Base-by-base conservation (phyloP, 2,797 vertebrate species). In the Mormyrops boulengeri region DNA sequence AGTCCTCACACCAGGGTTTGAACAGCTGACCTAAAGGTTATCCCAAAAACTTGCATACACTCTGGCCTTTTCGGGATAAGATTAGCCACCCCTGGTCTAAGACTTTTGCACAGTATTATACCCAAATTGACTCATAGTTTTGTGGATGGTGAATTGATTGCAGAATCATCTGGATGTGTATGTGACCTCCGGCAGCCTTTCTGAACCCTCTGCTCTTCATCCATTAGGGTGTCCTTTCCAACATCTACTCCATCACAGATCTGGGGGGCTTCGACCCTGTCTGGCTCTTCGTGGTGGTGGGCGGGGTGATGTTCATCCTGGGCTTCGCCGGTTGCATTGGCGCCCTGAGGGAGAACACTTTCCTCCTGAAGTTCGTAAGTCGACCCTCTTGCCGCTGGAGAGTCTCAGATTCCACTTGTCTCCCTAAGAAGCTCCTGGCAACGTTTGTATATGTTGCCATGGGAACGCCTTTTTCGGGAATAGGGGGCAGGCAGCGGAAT, bases 161-260 rank as follows among this genome's bases (percentile, higher is more conserved):
- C 26, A 9, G 30, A 57, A 60, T 30, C 34, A 12, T 87, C 30
- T 41, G 17, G 53, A 41, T 57, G 53, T 38, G 34, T 17, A 1
- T 55, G 22, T 52, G 9, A 41, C 44, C 73, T 80, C 73, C 7
- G 1, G 66, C 30, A n/a, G 38, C 34, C 73, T 44, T n/a, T 44
- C 73, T 80, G 34, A 41, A 44, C 17, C 73, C 7, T 44, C 14
- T 44, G 34, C 22, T 11, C 34, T 89, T 17, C 90, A 52, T 88
- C 90, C 89, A 49, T 47, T 89, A 99, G 98, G 98, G 98, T 9
- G 98, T 99, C 89, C 95, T 99, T 77, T 99, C 98, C 92, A 99
- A 99, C 95, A 99, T 99, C 94, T 99, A 98, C 0, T 99, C 98
- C 91, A 99, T 99, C 95, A 99, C 98, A 0, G 98, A 99, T 92